These are phyloP conservation scores for Lucilia cuprina DNA, from an alignment of 1,140 invertebrate species.

Conservation along the genomic window DNA sequence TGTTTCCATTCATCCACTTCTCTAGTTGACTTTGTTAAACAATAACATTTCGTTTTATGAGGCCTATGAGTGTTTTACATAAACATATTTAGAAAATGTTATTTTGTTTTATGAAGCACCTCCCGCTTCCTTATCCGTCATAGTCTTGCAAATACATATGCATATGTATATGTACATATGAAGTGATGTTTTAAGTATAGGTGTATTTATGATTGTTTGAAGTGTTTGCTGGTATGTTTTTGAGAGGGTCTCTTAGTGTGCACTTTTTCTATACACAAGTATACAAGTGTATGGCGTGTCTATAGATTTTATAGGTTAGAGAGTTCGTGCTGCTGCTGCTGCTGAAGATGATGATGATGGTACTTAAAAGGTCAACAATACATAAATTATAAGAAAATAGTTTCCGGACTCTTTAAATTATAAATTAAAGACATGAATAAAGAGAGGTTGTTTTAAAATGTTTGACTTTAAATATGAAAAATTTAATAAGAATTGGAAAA, in stretches of 20 bases:
- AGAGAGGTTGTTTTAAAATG: no score
- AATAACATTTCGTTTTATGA: slow-evolving; percentile 24
- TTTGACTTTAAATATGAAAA: no score
- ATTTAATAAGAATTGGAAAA: no score
- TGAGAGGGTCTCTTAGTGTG: no score
- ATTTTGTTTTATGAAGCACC: background rate
- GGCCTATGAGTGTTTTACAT: slow-evolving; percentile 22
- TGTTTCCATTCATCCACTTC: no score
- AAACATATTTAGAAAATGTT: background rate
- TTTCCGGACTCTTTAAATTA: slow-evolving; percentile 13
- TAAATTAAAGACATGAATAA: background rate
- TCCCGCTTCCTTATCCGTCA: background rate
- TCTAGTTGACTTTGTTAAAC: slow-evolving; percentile 28
- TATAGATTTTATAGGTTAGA: no score
- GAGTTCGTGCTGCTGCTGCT: background rate
- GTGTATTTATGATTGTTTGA: background rate
- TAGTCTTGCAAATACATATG: background rate
- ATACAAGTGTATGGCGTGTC: no score
- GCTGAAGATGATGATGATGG: background rate
- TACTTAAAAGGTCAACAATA: slow-evolving; percentile 30
- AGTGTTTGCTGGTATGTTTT: background rate
- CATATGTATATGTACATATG: no score
- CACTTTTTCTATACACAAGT: no score
- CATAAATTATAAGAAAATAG: slow-evolving; percentile 33
- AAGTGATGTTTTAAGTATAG: background rate